phyloP scores from a whole-genome alignment of 2,888 invertebrate genomes.

The Tupiocoris notatus region DNA sequence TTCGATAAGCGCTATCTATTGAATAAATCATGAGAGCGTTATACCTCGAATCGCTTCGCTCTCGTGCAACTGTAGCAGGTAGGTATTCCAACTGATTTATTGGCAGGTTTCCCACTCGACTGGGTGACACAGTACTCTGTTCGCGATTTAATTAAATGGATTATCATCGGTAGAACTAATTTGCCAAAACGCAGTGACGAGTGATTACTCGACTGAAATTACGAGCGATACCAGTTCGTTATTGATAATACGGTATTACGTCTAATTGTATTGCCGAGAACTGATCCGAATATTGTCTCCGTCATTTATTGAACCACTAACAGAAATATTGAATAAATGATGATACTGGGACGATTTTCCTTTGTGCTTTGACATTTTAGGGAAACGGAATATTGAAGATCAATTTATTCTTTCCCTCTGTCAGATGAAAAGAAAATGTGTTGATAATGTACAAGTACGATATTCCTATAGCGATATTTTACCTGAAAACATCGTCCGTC shows the following conservation, averaged over 20 bases:
- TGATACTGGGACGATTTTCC: too few species aligned
- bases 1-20: neutral
- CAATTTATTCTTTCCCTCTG: too few species aligned
- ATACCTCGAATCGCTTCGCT: neutral
- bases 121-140: neutral
- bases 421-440: too few species aligned
- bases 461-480: too few species aligned
- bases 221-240: neutral
- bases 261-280: neutral
- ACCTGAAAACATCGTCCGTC: too few species aligned
- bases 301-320: neutral
- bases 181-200: neutral
- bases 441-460: too few species aligned
- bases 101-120: neutral
- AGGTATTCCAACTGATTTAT: neutral
- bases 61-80: neutral
- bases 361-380: neutral
- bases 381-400: too few species aligned
- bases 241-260: neutral
- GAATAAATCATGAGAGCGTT: neutral
- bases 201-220: neutral
- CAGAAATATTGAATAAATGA: too few species aligned
- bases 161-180: neutral
- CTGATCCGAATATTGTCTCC: neutral
- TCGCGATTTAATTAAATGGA: neutral